Evolutionary conservation across 2,888 invertebrate species (phyloP), one percentile per base, ranked within the genome.

Genomic region (Ennomos quercinarius): DNA sequence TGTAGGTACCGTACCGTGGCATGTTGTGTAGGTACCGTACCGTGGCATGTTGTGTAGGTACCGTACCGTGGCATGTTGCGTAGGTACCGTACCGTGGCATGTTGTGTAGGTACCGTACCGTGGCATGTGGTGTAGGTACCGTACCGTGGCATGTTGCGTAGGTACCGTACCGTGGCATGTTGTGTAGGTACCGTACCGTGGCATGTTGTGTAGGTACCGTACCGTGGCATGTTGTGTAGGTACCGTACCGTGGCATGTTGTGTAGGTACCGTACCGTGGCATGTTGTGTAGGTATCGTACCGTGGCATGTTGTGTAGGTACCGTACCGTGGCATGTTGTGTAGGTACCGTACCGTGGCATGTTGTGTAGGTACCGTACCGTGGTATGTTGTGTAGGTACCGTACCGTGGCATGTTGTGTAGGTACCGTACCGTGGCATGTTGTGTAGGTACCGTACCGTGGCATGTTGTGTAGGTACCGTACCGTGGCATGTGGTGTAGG

Each of bases 191-290:
- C 10, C 13, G 41, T 10, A 45, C 6, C 41, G 44, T 38, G 17
- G 17, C 17, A 17, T 17, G 17, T 17, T 17, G 17, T 4, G 17
- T 17, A 17, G 17, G 17, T 17, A 17, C 17, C n/a, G 17, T 44
- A 48, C 48, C 48, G 10, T 35, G 43, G 49, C 86, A 98, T 93
- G 83, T 17, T 1, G 17, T 17, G 17, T 17, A 17, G 17, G 17
- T 17, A 17, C 17, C n/a, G 17, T 44, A 48, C 48, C 48, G 10
- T 35, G 43, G 49, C 86, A 98, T 93, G 83, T 17, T 1, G 17
- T 17, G 17, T 17, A 17, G 17, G 17, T 17, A 17, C 17, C n/a
- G 17, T 44, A 48, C 48, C 48, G 10, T 35, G 43, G 49, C 86
- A 98, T 93, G 83, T 17, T 1, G 17, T 17, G 17, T 17, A 17